Base-by-base conservation (phyloP, 2,888 invertebrate genomes). In the Trichogramma evanescens region DNA sequence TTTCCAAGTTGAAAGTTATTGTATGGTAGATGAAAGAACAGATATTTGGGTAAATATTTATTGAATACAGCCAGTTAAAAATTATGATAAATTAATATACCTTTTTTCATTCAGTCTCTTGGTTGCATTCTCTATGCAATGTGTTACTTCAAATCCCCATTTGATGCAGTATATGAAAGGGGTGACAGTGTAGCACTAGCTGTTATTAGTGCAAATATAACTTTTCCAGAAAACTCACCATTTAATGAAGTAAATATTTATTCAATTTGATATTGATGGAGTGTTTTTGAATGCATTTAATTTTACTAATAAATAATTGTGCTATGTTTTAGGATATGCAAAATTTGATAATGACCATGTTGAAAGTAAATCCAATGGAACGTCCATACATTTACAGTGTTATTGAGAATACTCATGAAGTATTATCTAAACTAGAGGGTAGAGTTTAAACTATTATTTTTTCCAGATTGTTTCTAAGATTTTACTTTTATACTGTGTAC, bases 131-230 rank as follows among this genome's bases (percentile, higher is more conserved):
- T 94, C 39, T 93, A 90, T 78, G 92, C 93, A 1, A 81, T 93
- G 79, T 89, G 91, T 71, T 93, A 87, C 73, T 89, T 89, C 71
- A 88, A 89, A 74, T 91, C 91, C 49, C 93, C 93, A 0, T 94
- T 88, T 76, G 93, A 94, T 77, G 81, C 84, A 39, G 88, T 91
- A 7, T 88, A 92, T 72, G 91, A 91, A 75, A 82, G 89, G 68
- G 93, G 93, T 2, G 92, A 92, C 76, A 91, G 91, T 67, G 89
- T 94, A 8, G 92, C 93, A 48, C 78, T 94, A 65, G 93, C 93
- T 59, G 91, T 90, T 44, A 83, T 90, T 60, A 89, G 88, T 69
- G 89, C 89, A 55, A 87, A 85, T 67, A 78, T 90, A 5, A 80
- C 82, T 71, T 89, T 90, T 78, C 89, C 89, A 9, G 85, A 86